These are phyloP conservation scores for Pocota personata DNA, from an alignment of 2,888 invertebrate species.

Conservation along the genomic window DNA sequence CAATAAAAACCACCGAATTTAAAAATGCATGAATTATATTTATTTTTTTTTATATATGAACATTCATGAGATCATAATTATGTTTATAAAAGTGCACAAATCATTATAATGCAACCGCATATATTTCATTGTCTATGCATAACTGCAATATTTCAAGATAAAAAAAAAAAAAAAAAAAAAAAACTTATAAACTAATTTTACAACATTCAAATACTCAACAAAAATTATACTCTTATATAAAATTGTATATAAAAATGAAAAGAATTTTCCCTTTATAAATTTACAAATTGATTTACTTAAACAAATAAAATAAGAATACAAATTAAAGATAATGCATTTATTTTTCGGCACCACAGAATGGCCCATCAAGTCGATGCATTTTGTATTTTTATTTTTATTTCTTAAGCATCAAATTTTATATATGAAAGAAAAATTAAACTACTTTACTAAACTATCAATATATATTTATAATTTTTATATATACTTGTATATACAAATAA, in stretches of 20 bases:
- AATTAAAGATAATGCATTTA: slow-evolving; percentile 39
- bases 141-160: slow-evolving; percentile 34
- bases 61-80: slow-evolving; percentile 82
- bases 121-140: slow-evolving; percentile 39
- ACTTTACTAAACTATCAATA: slow-evolving; percentile 57
- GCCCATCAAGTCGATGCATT: slow-evolving; percentile 40
- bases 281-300: slow-evolving; percentile 73
- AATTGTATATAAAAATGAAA: slow-evolving; percentile 48
- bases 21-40: slow-evolving; percentile 74
- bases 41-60: slow-evolving; percentile 79
- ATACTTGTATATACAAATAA: slow-evolving; percentile 57
- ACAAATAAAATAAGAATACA: slow-evolving; percentile 38
- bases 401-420: slow-evolving; percentile 31
- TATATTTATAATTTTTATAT: slow-evolving; percentile 33
- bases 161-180: slow-evolving; percentile 37
- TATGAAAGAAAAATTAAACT: slow-evolving; percentile 61
- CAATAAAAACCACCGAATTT: slow-evolving; percentile 25
- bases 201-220: slow-evolving; percentile 73
- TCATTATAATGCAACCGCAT: slow-evolving; percentile 54
- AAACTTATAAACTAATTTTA: slow-evolving; percentile 61
- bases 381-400: slow-evolving; percentile 9
- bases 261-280: slow-evolving; percentile 50
- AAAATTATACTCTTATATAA: slow-evolving; percentile 66
- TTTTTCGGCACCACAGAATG: slow-evolving; percentile 30
- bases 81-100: slow-evolving; percentile 70